Percentiles rank a stretch among this genome's conserved stretches.
These are phyloP conservation scores for Chelonus formosanus DNA, from an alignment of 2,888 invertebrate species.

Conservation along the genomic window DNA sequence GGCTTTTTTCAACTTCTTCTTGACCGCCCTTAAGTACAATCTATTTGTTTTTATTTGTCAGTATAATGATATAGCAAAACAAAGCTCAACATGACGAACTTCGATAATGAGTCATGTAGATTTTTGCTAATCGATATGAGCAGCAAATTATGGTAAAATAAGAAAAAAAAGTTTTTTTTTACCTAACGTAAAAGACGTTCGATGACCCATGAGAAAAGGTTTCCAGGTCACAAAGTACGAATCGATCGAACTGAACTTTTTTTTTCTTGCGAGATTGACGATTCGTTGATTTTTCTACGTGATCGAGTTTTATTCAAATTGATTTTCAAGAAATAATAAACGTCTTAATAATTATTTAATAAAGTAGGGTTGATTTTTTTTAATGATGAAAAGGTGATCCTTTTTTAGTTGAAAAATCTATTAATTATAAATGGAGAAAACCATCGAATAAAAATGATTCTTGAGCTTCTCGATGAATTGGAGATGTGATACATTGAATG, in stretches of 20 bases:
- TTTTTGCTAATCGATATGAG: background rate
- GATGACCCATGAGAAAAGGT: slow-evolving; percentile 18
- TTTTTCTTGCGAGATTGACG: slow-evolving; percentile 7
- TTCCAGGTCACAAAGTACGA: slow-evolving; percentile 23
- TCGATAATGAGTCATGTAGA: background rate
- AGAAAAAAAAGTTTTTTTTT: background rate
- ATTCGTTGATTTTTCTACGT: slow-evolving; percentile 11
- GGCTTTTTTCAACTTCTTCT: background rate
- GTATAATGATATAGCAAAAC: background rate
- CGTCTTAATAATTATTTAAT: too few species aligned
- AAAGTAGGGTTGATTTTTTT: too few species aligned
- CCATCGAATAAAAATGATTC: too few species aligned
- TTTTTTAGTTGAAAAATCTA: too few species aligned
- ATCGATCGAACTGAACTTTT: slow-evolving; percentile 16
- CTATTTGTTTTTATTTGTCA: too few species aligned
- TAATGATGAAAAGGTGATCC: too few species aligned
- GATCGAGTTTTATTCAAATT: background rate
- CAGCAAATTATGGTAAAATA: too few species aligned
- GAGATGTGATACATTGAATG: too few species aligned
- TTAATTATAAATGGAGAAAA: too few species aligned
- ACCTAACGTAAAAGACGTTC: slow-evolving; percentile 10
- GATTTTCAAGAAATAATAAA: background rate
- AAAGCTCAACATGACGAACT: background rate
- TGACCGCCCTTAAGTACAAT: background rate
- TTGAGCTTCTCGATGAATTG: too few species aligned